These are phyloP conservation scores for Hormiphora californensis DNA, from an alignment of 37 sponge, comb jelly and placozoan genomes.

Conservation along the genomic window DNA sequence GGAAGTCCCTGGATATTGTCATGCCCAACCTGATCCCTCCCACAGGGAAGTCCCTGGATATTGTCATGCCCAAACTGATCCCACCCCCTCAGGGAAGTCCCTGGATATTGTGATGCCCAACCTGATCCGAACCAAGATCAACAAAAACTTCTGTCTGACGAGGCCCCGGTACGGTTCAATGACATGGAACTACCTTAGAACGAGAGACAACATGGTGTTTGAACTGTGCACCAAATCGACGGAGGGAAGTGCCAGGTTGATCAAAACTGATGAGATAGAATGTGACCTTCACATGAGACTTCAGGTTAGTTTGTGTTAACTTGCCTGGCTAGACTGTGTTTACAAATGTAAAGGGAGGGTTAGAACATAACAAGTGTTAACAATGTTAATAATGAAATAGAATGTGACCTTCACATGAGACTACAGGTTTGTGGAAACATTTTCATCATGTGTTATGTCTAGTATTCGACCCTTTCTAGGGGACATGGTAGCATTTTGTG, in stretches of 20 bases:
- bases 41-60: too few species aligned
- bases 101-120: slow-evolving; percentile 32
- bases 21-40: too few species aligned
- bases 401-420: slow-evolving; percentile 9
- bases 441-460: too few species aligned
- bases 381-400: slow-evolving; percentile 12
- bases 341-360: too few species aligned
- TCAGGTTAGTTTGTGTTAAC: too few species aligned
- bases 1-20: too few species aligned
- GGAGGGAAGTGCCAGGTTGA: neutral
- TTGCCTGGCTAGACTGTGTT: too few species aligned
- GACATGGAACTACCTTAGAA: slow-evolving; percentile 40
- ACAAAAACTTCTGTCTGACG: slow-evolving; percentile 30
- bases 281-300: slow-evolving; percentile 22
- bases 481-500: too few species aligned
- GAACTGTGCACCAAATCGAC: slow-evolving; percentile 26
- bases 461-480: too few species aligned
- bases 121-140: slow-evolving; percentile 9
- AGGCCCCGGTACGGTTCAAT: slow-evolving; percentile 12
- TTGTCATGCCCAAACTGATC: too few species aligned
- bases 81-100: too few species aligned
- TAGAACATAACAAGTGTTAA: too few species aligned
- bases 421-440: slow-evolving; percentile 8
- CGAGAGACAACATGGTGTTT: neutral
- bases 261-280: neutral